Percentiles rank a stretch among this genome's conserved stretches.
Conservation (phyloP, 2,113 vertebrate genomes). For the Jacana jacana region DNA sequence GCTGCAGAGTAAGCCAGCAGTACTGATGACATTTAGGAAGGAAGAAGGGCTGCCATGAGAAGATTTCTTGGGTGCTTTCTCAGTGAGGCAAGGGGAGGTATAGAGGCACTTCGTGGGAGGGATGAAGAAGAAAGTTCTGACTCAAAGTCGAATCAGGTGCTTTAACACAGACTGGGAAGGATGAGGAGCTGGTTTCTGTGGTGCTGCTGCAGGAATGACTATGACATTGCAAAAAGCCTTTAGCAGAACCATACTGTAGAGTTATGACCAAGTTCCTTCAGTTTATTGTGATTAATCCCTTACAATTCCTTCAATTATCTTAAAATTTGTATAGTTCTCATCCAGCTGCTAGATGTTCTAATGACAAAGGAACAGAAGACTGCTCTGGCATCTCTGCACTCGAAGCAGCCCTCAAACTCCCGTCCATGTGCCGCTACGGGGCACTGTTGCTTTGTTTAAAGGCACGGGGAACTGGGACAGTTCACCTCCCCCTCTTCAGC, state of each 20-base stretch:
- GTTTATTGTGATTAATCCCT: background rate
- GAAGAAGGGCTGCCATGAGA: background rate
- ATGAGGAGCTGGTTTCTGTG: background rate
- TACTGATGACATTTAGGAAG: background rate
- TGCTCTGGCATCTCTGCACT: background rate
- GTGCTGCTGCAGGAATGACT: rapidly evolving
- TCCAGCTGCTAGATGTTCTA: background rate
- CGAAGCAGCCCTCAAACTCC: too few relatives aligned
- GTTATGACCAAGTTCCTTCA: rapidly evolving
- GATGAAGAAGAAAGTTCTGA: too few relatives aligned
- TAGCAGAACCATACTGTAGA: rapidly evolving
- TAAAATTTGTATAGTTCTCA: rapidly evolving
- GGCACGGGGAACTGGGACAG: rapidly evolving
- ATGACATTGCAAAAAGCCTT: background rate
- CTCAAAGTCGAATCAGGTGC: background rate
- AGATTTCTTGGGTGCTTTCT: background rate
- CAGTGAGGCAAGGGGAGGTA: background rate
- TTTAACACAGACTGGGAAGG: background rate
- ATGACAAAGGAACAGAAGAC: too few relatives aligned
- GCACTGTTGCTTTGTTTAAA: background rate
- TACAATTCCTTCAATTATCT: rapidly evolving
- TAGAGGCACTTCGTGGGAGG: background rate
- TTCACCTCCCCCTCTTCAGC: background rate
- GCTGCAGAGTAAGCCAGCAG: background rate
- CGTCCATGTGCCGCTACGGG: background rate